Base-by-base conservation (phyloP, 2,113 vertebrate genomes). In the Notothenia coriiceps region DNA sequence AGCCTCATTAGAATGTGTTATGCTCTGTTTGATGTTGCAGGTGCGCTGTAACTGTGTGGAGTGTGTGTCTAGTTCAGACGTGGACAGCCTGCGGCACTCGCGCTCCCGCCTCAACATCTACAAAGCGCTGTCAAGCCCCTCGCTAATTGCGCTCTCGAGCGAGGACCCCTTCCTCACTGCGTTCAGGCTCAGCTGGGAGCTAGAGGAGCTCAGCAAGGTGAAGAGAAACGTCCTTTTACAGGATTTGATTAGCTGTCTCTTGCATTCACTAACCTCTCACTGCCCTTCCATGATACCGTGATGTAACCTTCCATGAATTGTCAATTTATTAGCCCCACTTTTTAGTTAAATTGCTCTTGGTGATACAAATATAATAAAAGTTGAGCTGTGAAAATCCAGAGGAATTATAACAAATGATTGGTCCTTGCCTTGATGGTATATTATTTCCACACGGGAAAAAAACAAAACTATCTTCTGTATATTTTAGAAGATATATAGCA, bases 151-250 rank as follows among this genome's bases (percentile, higher is more conserved):
- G 0, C 92, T 99, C 83, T 99, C 98, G 75, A 99, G 98, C 6
- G 98, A 99, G 86, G 98, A 99, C 85, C 98, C 98, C 73, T 99
- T 99, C 79, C 97, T 99, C 50, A 99, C 98, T 0, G 98, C 98
- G 59, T 99, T 99, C 91, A 97, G 97, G 9, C 91, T 99, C 65
- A 98, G 98, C 90, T 99, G 98, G 98, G 98, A 99, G 88, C 96
- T 99, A 56, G 96, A 99, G 90, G 98, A 99, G 75, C 94, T 99
- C 82, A 99, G 98, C 84, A 99, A 99, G 92, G 97, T 94, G 82
- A 29, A 29, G 3, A 83, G 75, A 51, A 22, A 4, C 47, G 18
- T 18, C 2, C 25, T 66, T 33, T 18, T 15, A 10, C 18, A 7
- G 22, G 49, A 67, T 67, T n/a, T 13, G 49, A 52, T 70, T 47